phyloP scores from a whole-genome alignment of 2,113 vertebrate species.

The Dromas ardeola region DNA sequence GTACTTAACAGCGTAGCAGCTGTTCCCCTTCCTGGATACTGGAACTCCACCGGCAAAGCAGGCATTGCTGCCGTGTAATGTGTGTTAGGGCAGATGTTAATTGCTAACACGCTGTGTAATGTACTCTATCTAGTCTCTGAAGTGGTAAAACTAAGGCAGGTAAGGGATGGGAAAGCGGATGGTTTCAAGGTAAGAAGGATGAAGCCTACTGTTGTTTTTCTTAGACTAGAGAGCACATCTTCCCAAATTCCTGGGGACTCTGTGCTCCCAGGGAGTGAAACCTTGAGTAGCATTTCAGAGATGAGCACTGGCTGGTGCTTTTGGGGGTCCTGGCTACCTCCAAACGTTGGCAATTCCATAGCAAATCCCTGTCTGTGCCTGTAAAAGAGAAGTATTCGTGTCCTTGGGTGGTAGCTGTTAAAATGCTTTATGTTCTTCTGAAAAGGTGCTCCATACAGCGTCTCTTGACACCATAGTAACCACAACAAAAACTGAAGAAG shows the following conservation, averaged over 20 bases:
- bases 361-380: neutral
- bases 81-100: neutral
- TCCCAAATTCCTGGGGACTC: neutral
- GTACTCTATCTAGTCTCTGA: neutral
- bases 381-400: fast-evolving
- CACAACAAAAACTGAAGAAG: neutral
- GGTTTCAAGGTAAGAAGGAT: neutral
- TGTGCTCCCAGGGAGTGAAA: neutral
- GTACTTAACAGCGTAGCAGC: neutral
- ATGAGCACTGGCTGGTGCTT: neutral
- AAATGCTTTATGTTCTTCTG: neutral
- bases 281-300: neutral
- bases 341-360: neutral
- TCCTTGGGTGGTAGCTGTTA: neutral
- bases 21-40: neutral
- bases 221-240: neutral
- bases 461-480: neutral
- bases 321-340: neutral
- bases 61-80: neutral
- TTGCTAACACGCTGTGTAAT: neutral
- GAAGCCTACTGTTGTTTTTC: neutral
- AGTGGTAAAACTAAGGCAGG: neutral
- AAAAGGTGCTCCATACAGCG: neutral
- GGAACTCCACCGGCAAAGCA: neutral
- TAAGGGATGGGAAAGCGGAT: neutral